A percentile compares a stretch with the other conserved stretches of the same genome.
Evolutionary conservation across 1,140 invertebrate genomes (phyloP).

Genomic region (Venustaconcha ellipsiformis): DNA sequence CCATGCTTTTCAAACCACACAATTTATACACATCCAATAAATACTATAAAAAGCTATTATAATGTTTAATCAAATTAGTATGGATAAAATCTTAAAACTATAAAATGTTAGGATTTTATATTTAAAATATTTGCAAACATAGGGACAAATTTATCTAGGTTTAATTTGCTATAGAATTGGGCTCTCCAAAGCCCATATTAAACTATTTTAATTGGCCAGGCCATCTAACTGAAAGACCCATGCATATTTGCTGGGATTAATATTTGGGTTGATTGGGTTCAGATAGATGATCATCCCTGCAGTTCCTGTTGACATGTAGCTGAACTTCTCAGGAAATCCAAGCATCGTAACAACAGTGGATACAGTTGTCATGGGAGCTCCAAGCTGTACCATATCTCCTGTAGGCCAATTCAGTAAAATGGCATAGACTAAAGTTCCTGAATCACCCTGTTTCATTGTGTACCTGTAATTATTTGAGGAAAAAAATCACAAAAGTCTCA

Average conservation of each 20-base stretch:
- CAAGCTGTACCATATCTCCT: slow-evolving; percentile 38
- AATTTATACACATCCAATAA: too few relatives aligned
- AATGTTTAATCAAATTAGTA: too few relatives aligned
- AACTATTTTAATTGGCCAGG: neutral
- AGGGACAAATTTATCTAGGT: too few relatives aligned
- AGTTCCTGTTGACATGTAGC: slow-evolving; percentile 22
- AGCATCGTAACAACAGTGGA: slow-evolving; percentile 47
- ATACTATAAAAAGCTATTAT: too few relatives aligned
- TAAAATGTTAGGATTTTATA: too few relatives aligned
- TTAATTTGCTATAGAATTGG: too few relatives aligned
- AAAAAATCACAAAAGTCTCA: too few relatives aligned
- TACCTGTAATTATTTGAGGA: slow-evolving; percentile 45
- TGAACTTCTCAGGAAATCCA: slow-evolving; percentile 39
- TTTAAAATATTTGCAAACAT: too few relatives aligned
- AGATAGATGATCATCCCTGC: slow-evolving; percentile 44
- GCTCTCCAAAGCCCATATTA: too few relatives aligned
- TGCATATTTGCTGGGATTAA: slow-evolving; percentile 52
- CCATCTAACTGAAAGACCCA: slow-evolving; percentile 54
- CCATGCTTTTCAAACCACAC: too few relatives aligned
- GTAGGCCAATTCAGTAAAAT: slow-evolving; percentile 50
- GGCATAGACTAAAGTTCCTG: slow-evolving; percentile 36
- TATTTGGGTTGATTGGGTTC: slow-evolving; percentile 31
- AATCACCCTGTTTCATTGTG: slow-evolving; percentile 38
- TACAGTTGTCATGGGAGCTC: slow-evolving; percentile 20
- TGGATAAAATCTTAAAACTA: too few relatives aligned